phyloP scores from a whole-genome alignment of 1,140 invertebrate genomes.

The Penaeus japonicus region DNA sequence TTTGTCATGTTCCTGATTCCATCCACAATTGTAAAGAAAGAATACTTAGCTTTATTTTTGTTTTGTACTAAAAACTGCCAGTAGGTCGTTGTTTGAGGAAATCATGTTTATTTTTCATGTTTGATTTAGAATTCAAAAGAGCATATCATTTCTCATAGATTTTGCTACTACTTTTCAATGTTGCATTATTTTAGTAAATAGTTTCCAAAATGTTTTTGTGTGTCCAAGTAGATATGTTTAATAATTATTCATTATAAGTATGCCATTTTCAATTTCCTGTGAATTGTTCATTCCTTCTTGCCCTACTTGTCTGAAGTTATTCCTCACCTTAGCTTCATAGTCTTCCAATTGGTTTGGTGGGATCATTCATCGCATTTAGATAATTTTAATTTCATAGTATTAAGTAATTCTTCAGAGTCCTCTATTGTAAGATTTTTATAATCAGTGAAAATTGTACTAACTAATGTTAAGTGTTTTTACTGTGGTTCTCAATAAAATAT shows the following conservation, averaged over 20 bases:
- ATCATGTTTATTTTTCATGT: too few species aligned
- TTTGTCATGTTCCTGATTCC: conserved; percentile 7
- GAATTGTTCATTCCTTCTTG: too few species aligned
- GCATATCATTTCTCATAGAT: too few species aligned
- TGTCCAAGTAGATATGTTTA: too few species aligned
- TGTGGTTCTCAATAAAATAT: conserved; percentile 55
- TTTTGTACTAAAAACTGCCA: too few species aligned
- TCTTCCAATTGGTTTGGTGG: conserved; percentile 31
- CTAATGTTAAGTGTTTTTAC: conserved; percentile 54
- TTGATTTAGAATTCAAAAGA: too few species aligned
- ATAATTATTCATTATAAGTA: too few species aligned
- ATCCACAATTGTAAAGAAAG: not conserved
- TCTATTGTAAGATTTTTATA: conserved; percentile 48
- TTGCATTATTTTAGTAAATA: too few species aligned
- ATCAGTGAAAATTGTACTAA: conserved; percentile 50
- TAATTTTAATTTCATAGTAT: conserved; percentile 6
- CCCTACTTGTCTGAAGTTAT: not conserved
- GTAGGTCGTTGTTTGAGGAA: too few species aligned
- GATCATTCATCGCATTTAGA: conserved; percentile 40
- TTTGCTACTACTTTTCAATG: too few species aligned
- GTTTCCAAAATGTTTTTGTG: too few species aligned
- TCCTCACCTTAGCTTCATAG: conserved; percentile 39
- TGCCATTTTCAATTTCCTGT: too few species aligned
- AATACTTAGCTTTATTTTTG: not conserved
- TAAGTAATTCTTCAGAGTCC: conserved; percentile 29